These are phyloP conservation scores for Cygnus olor DNA, from an alignment of 2,797 vertebrate genomes.

Conservation along the genomic window DNA sequence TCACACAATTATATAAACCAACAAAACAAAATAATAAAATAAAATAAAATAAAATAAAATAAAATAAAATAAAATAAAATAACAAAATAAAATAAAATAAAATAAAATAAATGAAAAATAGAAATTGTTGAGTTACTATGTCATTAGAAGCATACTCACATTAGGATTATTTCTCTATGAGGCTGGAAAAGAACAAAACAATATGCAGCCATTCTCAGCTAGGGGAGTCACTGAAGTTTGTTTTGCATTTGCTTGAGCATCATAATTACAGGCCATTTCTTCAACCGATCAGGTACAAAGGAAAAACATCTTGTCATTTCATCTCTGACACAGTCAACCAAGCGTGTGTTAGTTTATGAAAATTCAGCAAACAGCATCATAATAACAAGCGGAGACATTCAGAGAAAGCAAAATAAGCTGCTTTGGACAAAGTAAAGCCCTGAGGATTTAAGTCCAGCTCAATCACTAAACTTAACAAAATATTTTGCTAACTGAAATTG, in stretches of 20 bases:
- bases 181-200: neutral
- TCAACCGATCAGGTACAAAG: neutral
- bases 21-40: neutral
- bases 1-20: neutral
- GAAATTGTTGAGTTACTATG: neutral
- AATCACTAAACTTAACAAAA: neutral
- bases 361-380: neutral
- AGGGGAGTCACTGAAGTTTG: neutral
- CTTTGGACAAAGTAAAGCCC: neutral
- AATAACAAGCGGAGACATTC: neutral
- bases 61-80: neutral
- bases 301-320: neutral
- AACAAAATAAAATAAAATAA: neutral
- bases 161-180: neutral
- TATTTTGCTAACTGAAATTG: neutral
- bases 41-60: neutral
- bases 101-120: neutral
- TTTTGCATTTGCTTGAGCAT: neutral
- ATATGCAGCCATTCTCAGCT: neutral
- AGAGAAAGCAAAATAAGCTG: neutral
- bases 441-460: neutral
- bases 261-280: rapidly evolving
- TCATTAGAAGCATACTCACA: neutral
- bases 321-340: neutral
- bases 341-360: neutral